phyloP scores from a whole-genome alignment of 2,888 invertebrate species.

The Trachelus iudaicus region DNA sequence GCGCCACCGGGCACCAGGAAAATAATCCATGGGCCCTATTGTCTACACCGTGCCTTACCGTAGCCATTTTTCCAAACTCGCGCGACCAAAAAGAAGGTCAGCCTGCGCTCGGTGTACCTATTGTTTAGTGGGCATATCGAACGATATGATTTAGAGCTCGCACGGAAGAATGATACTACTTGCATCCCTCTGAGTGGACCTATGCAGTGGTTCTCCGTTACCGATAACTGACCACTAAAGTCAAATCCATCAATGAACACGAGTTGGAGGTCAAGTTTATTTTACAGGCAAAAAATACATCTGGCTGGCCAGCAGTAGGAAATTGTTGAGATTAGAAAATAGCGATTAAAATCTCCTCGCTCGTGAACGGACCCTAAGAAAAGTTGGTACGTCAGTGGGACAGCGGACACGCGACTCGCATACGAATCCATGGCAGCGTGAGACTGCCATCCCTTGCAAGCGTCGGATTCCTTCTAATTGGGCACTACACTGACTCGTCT shows the following conservation, averaged over 20 bases:
- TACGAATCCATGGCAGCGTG: slow-evolving; percentile 47
- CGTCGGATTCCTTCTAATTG: slow-evolving; percentile 53
- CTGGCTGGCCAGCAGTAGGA: not conserved
- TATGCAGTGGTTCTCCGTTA: slow-evolving; percentile 32
- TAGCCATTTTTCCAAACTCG: slow-evolving; percentile 30
- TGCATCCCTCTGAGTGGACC: not conserved
- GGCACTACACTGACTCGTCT: slow-evolving; percentile 33
- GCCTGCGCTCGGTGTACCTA: slow-evolving; percentile 32
- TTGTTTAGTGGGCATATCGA: slow-evolving; percentile 49
- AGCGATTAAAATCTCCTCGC: not conserved
- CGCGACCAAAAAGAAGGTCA: slow-evolving; percentile 32
- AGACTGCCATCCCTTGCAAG: slow-evolving; percentile 41
- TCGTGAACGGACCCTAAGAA: slow-evolving; percentile 35
- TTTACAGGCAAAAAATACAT: not conserved
- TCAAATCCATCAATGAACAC: not conserved
- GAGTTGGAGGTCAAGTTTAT: not conserved
- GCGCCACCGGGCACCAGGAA: slow-evolving; percentile 14
- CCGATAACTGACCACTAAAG: not conserved
- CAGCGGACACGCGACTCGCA: slow-evolving; percentile 59
- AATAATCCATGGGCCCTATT: slow-evolving; percentile 31
- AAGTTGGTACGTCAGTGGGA: slow-evolving; percentile 37
- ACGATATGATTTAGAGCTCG: slow-evolving; percentile 45
- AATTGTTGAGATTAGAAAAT: not conserved
- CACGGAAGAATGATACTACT: slow-evolving; percentile 16
- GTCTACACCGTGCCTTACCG: slow-evolving; percentile 40